These are phyloP conservation scores for Heliocidaris erythrogramma DNA, from an alignment of 35 echinoderm and acorn worm genomes.

Conservation along the genomic window DNA sequence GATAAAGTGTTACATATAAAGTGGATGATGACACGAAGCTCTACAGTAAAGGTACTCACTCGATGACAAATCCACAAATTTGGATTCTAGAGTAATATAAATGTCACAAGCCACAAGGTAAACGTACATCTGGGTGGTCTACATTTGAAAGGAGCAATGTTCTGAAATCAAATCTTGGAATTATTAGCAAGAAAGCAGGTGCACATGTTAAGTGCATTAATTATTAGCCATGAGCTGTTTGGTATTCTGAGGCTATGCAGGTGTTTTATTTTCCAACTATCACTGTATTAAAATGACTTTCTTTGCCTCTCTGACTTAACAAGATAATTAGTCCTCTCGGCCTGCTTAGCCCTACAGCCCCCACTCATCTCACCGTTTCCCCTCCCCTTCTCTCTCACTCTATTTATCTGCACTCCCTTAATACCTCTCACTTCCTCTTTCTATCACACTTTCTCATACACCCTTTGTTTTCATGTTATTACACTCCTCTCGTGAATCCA, in stretches of 20 bases:
- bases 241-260: background rate
- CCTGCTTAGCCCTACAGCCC: background rate
- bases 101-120: background rate
- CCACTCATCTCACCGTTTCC: background rate
- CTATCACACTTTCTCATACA: background rate
- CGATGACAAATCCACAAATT: too few species aligned
- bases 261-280: background rate
- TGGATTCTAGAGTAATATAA: too few species aligned
- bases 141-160: background rate
- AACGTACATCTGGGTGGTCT: background rate
- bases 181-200: background rate
- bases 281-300: background rate
- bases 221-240: conserved; percentile 1
- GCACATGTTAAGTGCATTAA: background rate
- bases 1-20: too few species aligned
- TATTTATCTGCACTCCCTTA: too few species aligned
- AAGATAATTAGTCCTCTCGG: background rate
- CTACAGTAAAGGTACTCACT: too few species aligned
- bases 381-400: too few species aligned
- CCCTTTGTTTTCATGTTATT: too few species aligned
- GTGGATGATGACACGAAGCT: too few species aligned
- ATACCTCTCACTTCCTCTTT: too few species aligned
- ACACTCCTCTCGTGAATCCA: too few species aligned
- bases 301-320: background rate
- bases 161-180: too few species aligned